These are phyloP conservation scores for Orius insidiosus DNA, from an alignment of 1,140 invertebrate genomes.

Conservation along the genomic window DNA sequence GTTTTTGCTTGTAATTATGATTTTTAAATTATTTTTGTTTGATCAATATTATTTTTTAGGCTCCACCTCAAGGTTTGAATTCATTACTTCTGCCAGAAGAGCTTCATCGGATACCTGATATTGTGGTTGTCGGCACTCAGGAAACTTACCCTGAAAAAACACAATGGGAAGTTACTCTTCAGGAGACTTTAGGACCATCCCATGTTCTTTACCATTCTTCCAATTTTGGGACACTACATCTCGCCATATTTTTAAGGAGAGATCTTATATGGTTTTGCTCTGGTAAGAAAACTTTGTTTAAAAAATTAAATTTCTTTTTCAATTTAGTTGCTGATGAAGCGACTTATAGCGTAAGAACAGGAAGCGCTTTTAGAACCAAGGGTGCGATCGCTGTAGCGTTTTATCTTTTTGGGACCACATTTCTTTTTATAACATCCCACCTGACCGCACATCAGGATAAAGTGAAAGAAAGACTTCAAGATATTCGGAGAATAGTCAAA, in stretches of 20 bases:
- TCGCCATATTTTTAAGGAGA: conserved; percentile 67
- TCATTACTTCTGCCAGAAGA: conserved; percentile 73
- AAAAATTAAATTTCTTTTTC: no score
- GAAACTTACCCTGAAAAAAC: conserved; percentile 68
- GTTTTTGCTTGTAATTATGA: no score
- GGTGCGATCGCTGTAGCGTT: conserved; percentile 79
- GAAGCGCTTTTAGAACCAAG: conserved; percentile 77
- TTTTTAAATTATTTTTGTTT: conserved; percentile 1
- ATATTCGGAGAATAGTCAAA: conserved; percentile 70
- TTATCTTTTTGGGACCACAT: conserved; percentile 80
- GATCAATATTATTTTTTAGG: conserved; percentile 24
- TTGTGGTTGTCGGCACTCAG: conserved; percentile 80
- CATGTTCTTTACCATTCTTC: conserved; percentile 72
- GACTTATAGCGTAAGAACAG: conserved; percentile 67
- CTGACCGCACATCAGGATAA: conserved; percentile 78
- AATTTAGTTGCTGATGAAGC: conserved; percentile 63
- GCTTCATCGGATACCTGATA: conserved; percentile 72
- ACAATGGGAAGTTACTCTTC: conserved; percentile 80
- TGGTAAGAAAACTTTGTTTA: no score
- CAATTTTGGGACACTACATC: conserved; percentile 66
- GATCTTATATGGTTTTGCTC: conserved; percentile 90
- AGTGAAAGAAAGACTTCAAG: conserved; percentile 66
- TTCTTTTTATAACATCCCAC: conserved; percentile 85
- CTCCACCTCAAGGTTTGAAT: conserved; percentile 45
- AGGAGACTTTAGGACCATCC: conserved; percentile 79